Percentiles rank a stretch among this genome's conserved stretches.
These are phyloP conservation scores for Heliconius melpomene DNA, from an alignment of 1,140 invertebrate species.

Conservation along the genomic window DNA sequence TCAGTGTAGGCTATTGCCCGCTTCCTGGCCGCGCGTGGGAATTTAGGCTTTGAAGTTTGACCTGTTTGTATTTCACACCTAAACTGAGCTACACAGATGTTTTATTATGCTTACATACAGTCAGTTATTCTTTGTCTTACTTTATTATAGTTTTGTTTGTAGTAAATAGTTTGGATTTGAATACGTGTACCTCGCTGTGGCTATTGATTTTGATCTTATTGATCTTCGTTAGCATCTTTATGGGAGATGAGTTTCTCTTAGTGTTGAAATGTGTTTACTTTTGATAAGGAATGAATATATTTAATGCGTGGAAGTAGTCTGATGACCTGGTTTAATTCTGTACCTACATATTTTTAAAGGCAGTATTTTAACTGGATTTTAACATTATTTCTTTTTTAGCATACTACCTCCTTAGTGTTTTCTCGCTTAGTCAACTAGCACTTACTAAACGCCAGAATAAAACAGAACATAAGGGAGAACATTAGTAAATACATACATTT, in stretches of 20 bases:
- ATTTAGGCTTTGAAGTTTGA: slow-evolving; percentile 38
- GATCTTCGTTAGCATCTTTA: background rate
- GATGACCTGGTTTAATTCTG: background rate
- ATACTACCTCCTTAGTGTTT: too few relatives aligned
- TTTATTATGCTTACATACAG: slow-evolving; percentile 17
- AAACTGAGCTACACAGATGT: slow-evolving; percentile 38
- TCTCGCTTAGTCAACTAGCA: too few relatives aligned
- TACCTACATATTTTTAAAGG: too few relatives aligned
- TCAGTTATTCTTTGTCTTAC: background rate
- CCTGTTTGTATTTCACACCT: slow-evolving; percentile 43
- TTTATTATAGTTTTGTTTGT: background rate
- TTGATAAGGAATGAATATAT: background rate
- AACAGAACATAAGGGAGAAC: too few relatives aligned
- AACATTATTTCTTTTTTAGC: too few relatives aligned
- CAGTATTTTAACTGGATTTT: too few relatives aligned
- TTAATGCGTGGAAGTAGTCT: background rate
- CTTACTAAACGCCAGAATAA: too few relatives aligned
- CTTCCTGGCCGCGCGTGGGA: slow-evolving; percentile 59
- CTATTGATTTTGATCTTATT: background rate
- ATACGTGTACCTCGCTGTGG: background rate
- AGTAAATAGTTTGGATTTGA: background rate
- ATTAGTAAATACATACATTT: too few relatives aligned
- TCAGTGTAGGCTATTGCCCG: slow-evolving; percentile 52
- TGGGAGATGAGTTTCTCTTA: background rate
- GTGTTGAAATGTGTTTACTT: background rate